A percentile compares a stretch with the other conserved stretches of the same genome.
Evolutionary conservation across 1,140 invertebrate genomes (phyloP).

Genomic region (Nasonia giraulti): DNA sequence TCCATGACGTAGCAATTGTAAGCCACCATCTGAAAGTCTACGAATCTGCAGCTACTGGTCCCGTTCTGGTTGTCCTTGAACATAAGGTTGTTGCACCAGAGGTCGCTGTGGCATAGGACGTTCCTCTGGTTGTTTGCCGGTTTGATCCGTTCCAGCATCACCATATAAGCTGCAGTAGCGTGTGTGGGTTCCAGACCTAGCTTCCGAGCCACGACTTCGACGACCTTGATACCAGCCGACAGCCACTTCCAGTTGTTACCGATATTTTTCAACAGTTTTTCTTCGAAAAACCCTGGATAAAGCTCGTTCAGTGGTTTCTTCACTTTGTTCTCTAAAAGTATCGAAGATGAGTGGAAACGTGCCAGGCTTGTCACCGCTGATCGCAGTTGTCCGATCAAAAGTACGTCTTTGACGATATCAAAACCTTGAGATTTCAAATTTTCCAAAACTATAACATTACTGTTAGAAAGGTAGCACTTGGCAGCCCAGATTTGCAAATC

Average conservation of each 20-base stretch:
- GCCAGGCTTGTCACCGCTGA: background rate
- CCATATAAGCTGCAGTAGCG: background rate
- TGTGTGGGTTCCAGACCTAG: background rate
- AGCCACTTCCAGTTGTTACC: conserved; percentile 17
- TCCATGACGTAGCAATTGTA: conserved; percentile 13
- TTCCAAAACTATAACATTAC: background rate
- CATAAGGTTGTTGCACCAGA: conserved; percentile 39
- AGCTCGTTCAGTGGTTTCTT: background rate
- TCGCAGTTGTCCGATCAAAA: background rate
- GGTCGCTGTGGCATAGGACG: conserved; percentile 22
- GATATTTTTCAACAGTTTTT: background rate
- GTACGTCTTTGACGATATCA: background rate
- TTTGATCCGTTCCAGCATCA: background rate
- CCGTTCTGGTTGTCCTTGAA: background rate
- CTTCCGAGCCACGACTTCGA: background rate
- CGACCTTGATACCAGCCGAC: background rate
- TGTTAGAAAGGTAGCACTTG: background rate
- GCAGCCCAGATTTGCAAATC: conserved; percentile 1
- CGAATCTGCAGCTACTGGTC: background rate
- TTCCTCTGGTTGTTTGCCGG: background rate
- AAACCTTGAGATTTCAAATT: background rate
- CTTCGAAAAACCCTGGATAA: conserved; percentile 8
- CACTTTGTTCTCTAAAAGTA: background rate
- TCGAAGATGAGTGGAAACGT: conserved; percentile 16
- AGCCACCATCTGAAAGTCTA: conserved; percentile 32